phyloP scores from a whole-genome alignment of 2,888 invertebrate genomes.

The Campopleginae sp. region DNA sequence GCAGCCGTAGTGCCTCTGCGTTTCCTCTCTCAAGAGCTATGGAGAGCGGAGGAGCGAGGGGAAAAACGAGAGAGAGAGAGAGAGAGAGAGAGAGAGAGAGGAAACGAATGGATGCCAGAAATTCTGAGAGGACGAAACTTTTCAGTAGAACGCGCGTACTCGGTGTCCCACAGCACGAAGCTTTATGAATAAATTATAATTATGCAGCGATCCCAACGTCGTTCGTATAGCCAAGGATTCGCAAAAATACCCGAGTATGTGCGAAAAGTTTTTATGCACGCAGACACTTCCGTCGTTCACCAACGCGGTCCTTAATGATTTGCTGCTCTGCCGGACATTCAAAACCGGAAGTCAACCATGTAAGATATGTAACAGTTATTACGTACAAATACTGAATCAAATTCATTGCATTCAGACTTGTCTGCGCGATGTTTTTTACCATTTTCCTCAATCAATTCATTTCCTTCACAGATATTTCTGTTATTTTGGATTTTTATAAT shows the following conservation, averaged over 20 bases:
- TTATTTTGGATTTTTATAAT: too few relatives aligned
- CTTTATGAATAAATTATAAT: constrained; percentile 53
- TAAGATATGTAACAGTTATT: constrained; percentile 15
- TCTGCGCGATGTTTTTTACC: not conserved
- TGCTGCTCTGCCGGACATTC: constrained; percentile 11
- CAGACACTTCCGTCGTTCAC: not conserved
- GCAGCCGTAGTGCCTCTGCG: constrained; percentile 32
- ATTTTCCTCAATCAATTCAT: not conserved
- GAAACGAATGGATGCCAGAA: constrained; percentile 12
- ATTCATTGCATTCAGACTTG: not conserved
- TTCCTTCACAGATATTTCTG: not conserved
- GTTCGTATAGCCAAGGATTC: not conserved
- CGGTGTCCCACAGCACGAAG: not conserved
- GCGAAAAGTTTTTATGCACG: constrained; percentile 30
- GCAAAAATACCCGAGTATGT: not conserved
- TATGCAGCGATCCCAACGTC: constrained; percentile 1
- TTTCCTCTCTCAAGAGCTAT: constrained; percentile 30
- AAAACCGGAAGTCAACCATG: not conserved
- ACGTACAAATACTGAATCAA: not conserved
- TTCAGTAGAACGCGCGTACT: constrained; percentile 28
- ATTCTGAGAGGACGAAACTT: constrained; percentile 38
- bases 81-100: not conserved
- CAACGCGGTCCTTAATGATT: constrained; percentile 12
- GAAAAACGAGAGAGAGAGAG: not conserved
- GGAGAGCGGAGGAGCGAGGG: not conserved